Conservation (phyloP, 2,113 vertebrate genomes). For the Gorsachius goisagi region DNA sequence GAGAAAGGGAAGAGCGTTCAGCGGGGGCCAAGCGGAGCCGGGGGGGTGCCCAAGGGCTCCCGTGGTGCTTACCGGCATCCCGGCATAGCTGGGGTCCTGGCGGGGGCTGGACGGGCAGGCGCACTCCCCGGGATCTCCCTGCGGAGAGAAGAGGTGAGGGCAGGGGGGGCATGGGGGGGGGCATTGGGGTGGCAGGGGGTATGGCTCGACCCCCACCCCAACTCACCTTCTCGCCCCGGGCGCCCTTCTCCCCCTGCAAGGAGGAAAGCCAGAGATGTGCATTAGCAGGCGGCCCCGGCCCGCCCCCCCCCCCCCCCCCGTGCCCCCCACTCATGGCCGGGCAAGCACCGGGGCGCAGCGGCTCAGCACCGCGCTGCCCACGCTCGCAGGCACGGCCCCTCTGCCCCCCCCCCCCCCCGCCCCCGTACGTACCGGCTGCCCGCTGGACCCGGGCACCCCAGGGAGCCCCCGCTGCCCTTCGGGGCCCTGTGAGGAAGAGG, state of each 20-base stretch:
- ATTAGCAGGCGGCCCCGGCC: neutral
- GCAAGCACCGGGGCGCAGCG: neutral
- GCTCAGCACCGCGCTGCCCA: constrained; percentile 44
- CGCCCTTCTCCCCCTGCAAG: constrained; percentile 84
- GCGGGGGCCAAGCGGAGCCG: neutral
- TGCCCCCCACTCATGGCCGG: neutral
- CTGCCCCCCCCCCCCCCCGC: accelerated
- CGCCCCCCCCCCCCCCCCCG: accelerated
- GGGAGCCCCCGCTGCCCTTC: constrained; percentile 65
- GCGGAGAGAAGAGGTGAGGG: constrained; percentile 32
- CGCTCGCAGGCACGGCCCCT: neutral
- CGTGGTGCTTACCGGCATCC: constrained; percentile 84
- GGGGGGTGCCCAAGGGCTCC: neutral
- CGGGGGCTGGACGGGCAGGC: constrained; percentile 73
- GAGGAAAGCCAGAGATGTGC: neutral
- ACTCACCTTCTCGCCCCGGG: constrained; percentile 90
- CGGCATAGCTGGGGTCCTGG: constrained; percentile 70
- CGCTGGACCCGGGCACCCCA: constrained; percentile 56
- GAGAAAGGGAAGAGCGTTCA: constrained; percentile 60
- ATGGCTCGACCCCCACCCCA: accelerated
- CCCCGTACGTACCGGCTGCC: constrained; percentile 69
- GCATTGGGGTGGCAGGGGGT: accelerated
- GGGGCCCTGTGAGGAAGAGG: constrained; percentile 54
- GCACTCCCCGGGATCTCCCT: constrained; percentile 89
- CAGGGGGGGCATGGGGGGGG: neutral